These are phyloP conservation scores for Phthorimaea operculella DNA, from an alignment of 1,140 invertebrate genomes.

Conservation along the genomic window DNA sequence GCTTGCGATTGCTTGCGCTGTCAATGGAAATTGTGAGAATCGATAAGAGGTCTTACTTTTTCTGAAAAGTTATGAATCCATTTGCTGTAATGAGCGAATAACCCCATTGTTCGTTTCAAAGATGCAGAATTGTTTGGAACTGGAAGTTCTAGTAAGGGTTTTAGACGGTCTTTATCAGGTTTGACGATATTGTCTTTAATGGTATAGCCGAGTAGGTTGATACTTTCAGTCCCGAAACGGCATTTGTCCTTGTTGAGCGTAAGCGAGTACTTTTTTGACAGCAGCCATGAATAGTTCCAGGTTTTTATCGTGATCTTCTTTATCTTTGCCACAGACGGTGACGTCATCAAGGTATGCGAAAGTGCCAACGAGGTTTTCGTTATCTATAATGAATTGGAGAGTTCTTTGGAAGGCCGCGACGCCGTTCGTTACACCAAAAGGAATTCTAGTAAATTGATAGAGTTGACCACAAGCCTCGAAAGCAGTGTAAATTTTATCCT, in stretches of 20 bases:
- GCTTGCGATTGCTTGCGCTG: no score
- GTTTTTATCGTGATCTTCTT: conserved; percentile 20
- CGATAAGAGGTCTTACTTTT: conserved; percentile 11
- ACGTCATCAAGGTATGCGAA: conserved; percentile 20
- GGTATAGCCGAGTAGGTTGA: conserved; percentile 12
- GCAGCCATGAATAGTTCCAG: conserved; percentile 13
- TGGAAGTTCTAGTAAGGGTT: conserved; percentile 11
- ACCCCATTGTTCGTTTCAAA: conserved; percentile 17
- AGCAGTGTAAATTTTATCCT: background rate
- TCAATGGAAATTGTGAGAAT: background rate
- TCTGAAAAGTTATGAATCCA: conserved; percentile 20
- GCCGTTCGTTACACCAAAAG: conserved; percentile 22
- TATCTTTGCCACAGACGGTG: conserved; percentile 16
- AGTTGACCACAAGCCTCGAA: conserved; percentile 7
- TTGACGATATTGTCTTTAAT: conserved; percentile 7
- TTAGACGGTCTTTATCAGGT: conserved; percentile 15
- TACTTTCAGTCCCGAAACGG: conserved; percentile 1
- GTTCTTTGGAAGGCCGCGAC: conserved; percentile 20
- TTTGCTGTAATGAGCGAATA: conserved; percentile 24
- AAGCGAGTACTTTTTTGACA: conserved; percentile 10
- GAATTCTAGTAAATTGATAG: conserved; percentile 17
- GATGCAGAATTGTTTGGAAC: conserved; percentile 9
- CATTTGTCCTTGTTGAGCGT: conserved; percentile 16
- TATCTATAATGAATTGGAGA: conserved; percentile 11
- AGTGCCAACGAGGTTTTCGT: conserved; percentile 8